phyloP scores from a whole-genome alignment of 2,113 vertebrate species.

The Phasianus colchicus region DNA sequence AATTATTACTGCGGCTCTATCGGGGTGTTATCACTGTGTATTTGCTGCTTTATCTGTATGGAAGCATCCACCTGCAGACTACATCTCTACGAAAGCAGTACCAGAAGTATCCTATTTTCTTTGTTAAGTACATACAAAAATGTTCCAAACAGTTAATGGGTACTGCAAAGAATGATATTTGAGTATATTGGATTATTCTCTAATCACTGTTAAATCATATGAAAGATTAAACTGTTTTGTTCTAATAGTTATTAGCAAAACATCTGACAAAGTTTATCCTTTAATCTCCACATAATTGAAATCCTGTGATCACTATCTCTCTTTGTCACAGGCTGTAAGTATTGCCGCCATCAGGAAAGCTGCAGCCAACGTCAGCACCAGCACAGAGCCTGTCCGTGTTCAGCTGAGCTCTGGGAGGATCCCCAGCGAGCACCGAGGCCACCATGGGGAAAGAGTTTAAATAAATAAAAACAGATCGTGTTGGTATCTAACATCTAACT shows the following conservation, averaged over 20 bases:
- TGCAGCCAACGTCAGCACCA: background rate
- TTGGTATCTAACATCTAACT: background rate
- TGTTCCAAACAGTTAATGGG: background rate
- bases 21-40: background rate
- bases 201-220: background rate
- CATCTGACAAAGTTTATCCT: background rate
- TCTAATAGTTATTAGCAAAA: background rate
- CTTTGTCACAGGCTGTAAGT: background rate
- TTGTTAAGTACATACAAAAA: background rate
- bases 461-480: background rate
- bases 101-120: background rate
- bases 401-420: background rate
- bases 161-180: background rate
- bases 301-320: background rate
- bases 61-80: background rate
- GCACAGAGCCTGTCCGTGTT: accelerated
- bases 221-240: slow-evolving; percentile 2
- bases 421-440: background rate
- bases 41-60: background rate
- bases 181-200: background rate
- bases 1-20: background rate
- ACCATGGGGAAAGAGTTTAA: background rate
- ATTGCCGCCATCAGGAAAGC: background rate
- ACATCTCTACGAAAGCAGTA: background rate
- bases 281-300: background rate